Evolutionary conservation across 1,140 invertebrate species (phyloP), one percentile per base, ranked within the genome.

Genomic region (Drosophila busckii): DNA sequence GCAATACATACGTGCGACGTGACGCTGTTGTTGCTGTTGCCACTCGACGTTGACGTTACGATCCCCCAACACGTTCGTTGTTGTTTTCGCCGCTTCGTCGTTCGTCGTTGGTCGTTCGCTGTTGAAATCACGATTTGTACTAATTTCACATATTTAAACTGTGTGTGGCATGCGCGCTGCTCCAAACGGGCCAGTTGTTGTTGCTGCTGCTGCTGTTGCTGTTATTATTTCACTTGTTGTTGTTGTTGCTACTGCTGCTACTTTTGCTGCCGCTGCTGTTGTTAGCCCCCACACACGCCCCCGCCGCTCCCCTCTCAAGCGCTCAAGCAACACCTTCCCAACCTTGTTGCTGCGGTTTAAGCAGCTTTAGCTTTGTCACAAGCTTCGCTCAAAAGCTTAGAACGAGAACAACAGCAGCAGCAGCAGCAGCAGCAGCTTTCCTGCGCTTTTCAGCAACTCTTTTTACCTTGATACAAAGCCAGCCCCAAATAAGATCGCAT

Each of bases 111-210:
- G 83, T 85, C 78, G 78, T 86, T 86, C 84, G 80, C 84, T 85
- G 84, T 86, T 85, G 84, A 86, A 86, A 86, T 86, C 84, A 86
- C 84, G 78, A 86, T 85, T 85, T 86, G 84, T 86, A 86, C 84
- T 86, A 86, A 86, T 86, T 86, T 86, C 83, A 85, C 75, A 85
- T 85, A 85, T 85, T 85, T 85, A 80, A 84, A 84, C 80, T 84
- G 80, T 84, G 80, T 84, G 80, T 84, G 80, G 80, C 80, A 84
- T 84, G 80, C 80, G 82, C 80, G 73, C 73, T 73, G 73, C 54
- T 78, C 71, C 73, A 78, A 71, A 71, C 71, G 62, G 70, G 68
- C 70, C 78, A 70, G 78, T 84, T 82, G 75, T 58, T 69, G 66
- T 42, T 83, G 52, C 60, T 66, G 68, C 49, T 73, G 53, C 34